phyloP scores from a whole-genome alignment of 2,888 invertebrate species.

The Acrobasis consociella region DNA sequence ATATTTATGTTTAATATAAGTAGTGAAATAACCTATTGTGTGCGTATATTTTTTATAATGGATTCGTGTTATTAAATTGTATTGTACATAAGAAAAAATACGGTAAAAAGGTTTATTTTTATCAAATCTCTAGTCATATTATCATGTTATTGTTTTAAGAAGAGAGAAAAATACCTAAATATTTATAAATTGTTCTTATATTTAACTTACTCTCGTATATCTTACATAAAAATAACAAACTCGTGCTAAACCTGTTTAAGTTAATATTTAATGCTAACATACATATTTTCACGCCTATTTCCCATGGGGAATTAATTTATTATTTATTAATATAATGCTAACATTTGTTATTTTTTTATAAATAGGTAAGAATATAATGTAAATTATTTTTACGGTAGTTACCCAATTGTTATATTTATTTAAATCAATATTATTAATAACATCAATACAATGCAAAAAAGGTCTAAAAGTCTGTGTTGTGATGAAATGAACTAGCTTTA shows the following conservation, averaged over 20 bases:
- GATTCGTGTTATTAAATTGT: neutral
- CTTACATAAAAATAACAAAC: too few relatives aligned
- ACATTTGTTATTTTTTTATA: too few relatives aligned
- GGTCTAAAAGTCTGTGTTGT: constrained; percentile 60
- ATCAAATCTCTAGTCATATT: neutral
- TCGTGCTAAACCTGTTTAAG: too few relatives aligned
- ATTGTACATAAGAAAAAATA: neutral
- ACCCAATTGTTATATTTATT: too few relatives aligned
- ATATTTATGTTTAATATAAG: constrained; percentile 4
- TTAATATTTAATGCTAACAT: too few relatives aligned
- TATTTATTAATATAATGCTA: too few relatives aligned
- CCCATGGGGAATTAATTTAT: too few relatives aligned
- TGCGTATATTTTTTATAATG: constrained; percentile 6
- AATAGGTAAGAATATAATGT: too few relatives aligned
- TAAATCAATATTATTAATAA: neutral
- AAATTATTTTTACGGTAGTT: too few relatives aligned
- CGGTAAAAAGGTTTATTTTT: neutral
- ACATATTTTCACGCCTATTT: too few relatives aligned
- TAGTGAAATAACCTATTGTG: constrained; percentile 4
- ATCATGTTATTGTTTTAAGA: neutral
- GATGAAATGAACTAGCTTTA: constrained; percentile 60
- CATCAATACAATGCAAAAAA: constrained; percentile 28
- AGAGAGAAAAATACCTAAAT: neutral
- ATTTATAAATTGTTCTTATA: neutral
- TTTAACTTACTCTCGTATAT: too few relatives aligned